Evolutionary conservation across 2,113 vertebrate species (phyloP).

Genomic region (Colius striatus): DNA sequence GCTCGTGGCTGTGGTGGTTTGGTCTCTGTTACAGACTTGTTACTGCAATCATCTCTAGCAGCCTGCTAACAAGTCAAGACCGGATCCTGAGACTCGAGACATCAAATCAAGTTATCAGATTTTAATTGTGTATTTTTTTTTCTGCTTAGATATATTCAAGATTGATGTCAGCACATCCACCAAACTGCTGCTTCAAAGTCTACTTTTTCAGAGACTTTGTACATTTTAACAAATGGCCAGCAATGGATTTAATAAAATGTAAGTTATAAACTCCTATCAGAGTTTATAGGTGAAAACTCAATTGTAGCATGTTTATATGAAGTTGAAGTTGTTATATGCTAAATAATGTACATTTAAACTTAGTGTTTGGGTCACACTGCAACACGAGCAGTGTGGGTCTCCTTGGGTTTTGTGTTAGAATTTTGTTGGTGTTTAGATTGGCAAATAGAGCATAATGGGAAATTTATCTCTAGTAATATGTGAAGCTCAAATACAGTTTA

Average conservation of each 20-base stretch:
- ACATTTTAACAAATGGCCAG: background rate
- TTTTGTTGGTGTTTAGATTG: background rate
- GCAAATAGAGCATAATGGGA: background rate
- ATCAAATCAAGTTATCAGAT: background rate
- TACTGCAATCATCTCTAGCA: background rate
- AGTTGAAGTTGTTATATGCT: background rate
- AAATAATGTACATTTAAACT: background rate
- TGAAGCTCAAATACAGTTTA: background rate
- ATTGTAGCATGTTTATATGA: background rate
- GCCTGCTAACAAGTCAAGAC: background rate
- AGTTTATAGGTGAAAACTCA: background rate
- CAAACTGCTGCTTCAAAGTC: background rate
- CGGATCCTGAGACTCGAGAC: background rate
- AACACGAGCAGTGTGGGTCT: background rate
- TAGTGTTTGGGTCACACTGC: background rate
- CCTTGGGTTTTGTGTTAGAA: background rate
- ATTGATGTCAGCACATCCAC: background rate
- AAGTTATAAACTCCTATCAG: background rate
- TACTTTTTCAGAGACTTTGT: background rate
- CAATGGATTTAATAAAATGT: background rate
- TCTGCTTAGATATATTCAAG: background rate
- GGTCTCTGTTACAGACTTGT: background rate
- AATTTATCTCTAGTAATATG: rapidly evolving
- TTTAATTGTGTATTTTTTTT: background rate
- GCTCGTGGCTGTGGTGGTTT: background rate